Conservation (phyloP, 1,140 invertebrate species). For the Drosophila sp. region DNA sequence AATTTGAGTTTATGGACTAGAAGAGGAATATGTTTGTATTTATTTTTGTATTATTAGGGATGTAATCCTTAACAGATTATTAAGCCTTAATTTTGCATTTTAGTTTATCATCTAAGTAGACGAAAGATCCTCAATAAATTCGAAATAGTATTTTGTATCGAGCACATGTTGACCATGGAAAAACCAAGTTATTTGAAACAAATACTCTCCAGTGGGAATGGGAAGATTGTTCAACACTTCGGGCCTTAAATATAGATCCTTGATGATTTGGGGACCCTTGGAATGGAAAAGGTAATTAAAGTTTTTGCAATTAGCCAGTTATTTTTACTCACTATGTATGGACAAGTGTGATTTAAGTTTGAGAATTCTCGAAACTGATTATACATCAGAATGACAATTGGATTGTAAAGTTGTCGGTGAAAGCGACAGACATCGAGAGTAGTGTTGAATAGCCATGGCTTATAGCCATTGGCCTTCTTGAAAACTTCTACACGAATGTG, state of each 20-base stretch:
- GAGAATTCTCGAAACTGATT: neutral
- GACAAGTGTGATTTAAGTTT: slow-evolving; percentile 5
- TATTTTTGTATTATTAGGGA: no score
- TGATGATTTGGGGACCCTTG: no score
- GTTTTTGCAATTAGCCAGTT: no score
- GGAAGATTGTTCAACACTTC: neutral
- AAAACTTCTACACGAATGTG: neutral
- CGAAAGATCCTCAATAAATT: neutral
- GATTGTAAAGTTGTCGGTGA: neutral
- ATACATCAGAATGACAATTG: neutral
- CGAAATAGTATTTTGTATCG: neutral
- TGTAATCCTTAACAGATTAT: no score
- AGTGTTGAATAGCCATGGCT: slow-evolving; percentile 7
- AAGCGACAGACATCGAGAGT: neutral
- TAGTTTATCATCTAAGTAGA: no score
- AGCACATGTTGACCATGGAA: neutral
- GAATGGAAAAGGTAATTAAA: no score
- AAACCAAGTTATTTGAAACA: neutral
- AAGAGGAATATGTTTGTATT: no score
- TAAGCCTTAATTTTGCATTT: no score
- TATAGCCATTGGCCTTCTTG: neutral
- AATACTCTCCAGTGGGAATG: slow-evolving; percentile 10
- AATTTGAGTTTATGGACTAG: no score
- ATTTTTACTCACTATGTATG: neutral
- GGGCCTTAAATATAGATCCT: neutral